Evolutionary conservation across 2,888 invertebrate genomes (phyloP).

Genomic region (Dicycla oo): DNA sequence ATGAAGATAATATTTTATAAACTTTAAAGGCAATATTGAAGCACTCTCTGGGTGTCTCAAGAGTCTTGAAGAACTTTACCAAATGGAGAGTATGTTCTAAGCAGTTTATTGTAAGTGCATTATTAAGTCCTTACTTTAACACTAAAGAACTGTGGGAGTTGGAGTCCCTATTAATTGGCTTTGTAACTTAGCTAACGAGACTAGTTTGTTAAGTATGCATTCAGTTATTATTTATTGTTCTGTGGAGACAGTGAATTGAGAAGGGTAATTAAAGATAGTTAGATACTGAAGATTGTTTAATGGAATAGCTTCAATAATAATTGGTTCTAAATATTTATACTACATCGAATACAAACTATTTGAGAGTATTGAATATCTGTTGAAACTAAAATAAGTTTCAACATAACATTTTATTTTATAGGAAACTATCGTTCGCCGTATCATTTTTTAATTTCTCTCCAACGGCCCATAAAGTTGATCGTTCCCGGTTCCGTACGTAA

Average conservation of each 20-base stretch:
- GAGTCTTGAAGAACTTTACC: conserved; percentile 68
- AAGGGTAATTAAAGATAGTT: not conserved
- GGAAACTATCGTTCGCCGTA: conserved; percentile 18
- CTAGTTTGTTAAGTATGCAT: conserved; percentile 59
- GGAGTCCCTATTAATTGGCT: conserved; percentile 63
- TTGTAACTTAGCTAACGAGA: conserved; percentile 59
- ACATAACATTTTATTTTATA: conserved; percentile 10
- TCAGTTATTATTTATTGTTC: conserved; percentile 59
- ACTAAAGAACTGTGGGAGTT: conserved; percentile 50
- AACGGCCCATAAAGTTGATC: conserved; percentile 61
- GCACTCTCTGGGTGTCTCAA: conserved; percentile 70
- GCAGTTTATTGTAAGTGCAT: conserved; percentile 69
- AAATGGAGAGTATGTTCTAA: conserved; percentile 67
- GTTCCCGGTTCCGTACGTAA: conserved; percentile 43
- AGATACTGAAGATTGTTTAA: not conserved
- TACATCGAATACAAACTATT: not conserved
- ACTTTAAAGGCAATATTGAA: conserved; percentile 82
- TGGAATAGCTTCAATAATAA: not conserved
- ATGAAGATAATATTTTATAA: conserved; percentile 83
- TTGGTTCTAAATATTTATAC: not conserved
- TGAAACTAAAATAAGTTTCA: not conserved
- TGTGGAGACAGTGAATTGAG: conserved; percentile 25
- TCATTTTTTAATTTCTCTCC: conserved; percentile 56
- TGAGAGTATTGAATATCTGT: no score
- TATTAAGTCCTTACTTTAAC: conserved; percentile 53